phyloP scores from a whole-genome alignment of 2,797 vertebrate genomes.

The Micromesistius poutassou region DNA sequence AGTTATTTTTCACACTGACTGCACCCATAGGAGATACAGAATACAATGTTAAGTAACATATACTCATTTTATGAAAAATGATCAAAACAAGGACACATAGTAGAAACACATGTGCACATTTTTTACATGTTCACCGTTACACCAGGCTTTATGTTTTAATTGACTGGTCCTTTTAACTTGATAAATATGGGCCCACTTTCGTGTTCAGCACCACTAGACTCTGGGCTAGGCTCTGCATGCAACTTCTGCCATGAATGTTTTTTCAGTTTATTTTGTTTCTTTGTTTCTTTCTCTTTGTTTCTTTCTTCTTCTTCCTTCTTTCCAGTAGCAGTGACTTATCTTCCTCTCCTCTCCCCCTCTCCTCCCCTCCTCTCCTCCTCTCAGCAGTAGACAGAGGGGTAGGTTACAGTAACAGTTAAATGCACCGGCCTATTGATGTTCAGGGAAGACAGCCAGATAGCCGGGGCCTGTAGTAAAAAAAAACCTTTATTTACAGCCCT shows the following conservation, averaged over 20 bases:
- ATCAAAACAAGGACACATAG: not conserved
- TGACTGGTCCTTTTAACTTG: not conserved
- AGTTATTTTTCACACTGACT: not conserved
- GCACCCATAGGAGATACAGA: not conserved
- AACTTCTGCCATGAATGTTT: not conserved
- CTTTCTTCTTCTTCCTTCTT: too few relatives aligned
- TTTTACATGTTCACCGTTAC: not conserved
- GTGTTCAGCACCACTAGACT: not conserved
- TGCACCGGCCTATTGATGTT: constrained; percentile 74
- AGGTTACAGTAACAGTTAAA: constrained; percentile 71
- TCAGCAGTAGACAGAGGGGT: constrained; percentile 67
- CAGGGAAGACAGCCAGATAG: constrained; percentile 69
- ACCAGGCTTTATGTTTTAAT: not conserved
- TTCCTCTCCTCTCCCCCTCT: not conserved
- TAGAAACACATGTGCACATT: not conserved
- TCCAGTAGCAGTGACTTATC: too few relatives aligned
- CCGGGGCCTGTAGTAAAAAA: constrained; percentile 64
- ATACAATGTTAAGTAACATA: not conserved
- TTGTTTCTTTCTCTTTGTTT: too few relatives aligned
- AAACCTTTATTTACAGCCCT: constrained; percentile 79
- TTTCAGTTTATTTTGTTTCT: too few relatives aligned
- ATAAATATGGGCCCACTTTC: not conserved
- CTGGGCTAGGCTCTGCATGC: not conserved
- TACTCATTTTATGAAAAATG: not conserved
- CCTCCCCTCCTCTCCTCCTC: constrained; percentile 34